Evolutionary conservation across 2,797 vertebrate genomes (phyloP).

Genomic region (Arctocebus calabarensis): DNA sequence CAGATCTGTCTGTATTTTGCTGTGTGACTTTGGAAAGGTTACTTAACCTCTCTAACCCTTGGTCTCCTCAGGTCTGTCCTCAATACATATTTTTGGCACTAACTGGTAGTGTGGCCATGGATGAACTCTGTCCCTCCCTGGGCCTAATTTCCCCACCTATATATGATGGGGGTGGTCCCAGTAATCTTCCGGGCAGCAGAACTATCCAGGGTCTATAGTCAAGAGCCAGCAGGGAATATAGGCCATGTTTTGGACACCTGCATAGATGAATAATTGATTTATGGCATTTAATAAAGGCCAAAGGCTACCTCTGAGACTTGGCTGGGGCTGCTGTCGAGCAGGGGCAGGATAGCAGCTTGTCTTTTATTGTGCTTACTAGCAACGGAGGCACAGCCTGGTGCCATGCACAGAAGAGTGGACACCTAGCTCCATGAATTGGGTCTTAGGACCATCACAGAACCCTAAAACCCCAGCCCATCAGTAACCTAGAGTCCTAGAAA

Average conservation of each 20-base stretch:
- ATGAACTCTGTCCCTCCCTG: background rate
- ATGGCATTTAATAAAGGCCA: conserved; percentile 63
- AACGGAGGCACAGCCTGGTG: background rate
- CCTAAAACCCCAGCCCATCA: background rate
- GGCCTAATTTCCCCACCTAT: background rate
- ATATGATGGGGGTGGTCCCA: fast-evolving
- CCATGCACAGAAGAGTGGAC: background rate
- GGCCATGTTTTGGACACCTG: background rate
- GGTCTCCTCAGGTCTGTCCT: background rate
- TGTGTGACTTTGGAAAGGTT: background rate
- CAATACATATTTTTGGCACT: background rate
- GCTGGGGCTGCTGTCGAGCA: background rate
- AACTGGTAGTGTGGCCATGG: background rate
- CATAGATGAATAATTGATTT: conserved; percentile 34
- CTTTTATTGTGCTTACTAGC: conserved; percentile 4
- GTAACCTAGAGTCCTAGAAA: background rate
- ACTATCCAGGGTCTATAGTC: background rate
- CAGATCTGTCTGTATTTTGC: background rate
- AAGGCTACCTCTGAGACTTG: background rate
- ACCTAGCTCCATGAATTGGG: background rate
- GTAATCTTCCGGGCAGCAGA: background rate
- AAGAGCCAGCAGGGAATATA: background rate
- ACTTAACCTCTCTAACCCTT: background rate
- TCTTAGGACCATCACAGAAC: background rate
- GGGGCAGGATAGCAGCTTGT: background rate